These are phyloP conservation scores for Archaeoteleia sp. DNA, from an alignment of 2,888 invertebrate genomes.

Conservation along the genomic window DNA sequence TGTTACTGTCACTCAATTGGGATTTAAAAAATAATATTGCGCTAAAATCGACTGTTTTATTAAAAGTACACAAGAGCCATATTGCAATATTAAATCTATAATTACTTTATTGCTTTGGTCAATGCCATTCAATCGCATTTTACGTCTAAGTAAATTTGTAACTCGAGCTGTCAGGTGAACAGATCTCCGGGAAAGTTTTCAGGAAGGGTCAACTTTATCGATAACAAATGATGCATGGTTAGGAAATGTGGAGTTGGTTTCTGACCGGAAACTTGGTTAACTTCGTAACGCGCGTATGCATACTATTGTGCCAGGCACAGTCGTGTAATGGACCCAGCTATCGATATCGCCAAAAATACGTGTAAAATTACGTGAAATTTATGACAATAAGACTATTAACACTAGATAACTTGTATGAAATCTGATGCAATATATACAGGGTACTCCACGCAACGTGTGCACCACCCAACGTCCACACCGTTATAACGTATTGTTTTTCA, in stretches of 20 bases:
- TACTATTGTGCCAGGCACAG: conserved; percentile 25
- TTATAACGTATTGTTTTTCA: too few species aligned
- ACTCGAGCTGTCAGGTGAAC: neutral
- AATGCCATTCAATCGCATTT: neutral
- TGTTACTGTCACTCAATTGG: too few species aligned
- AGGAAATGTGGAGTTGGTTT: conserved; percentile 41
- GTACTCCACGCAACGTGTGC: too few species aligned
- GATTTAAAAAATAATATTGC: too few species aligned
- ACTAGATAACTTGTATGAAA: too few species aligned
- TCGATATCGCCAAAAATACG: too few species aligned
- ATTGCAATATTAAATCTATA: neutral
- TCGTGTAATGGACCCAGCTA: conserved; percentile 22
- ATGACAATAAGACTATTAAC: too few species aligned
- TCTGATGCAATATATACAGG: too few species aligned
- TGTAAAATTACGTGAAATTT: too few species aligned
- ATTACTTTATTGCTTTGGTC: conserved; percentile 6
- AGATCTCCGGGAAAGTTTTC: conserved; percentile 6
- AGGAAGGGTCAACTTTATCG: conserved; percentile 43
- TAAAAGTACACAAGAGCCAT: too few species aligned
- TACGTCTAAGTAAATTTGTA: neutral
- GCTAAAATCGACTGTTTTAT: too few species aligned
- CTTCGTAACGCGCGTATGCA: conserved; percentile 25
- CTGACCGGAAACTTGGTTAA: conserved; percentile 47
- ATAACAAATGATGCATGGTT: conserved; percentile 50
- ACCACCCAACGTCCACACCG: too few species aligned